Base-by-base conservation (phyloP, 2,797 vertebrate species). In the Mormyrops boulengeri region DNA sequence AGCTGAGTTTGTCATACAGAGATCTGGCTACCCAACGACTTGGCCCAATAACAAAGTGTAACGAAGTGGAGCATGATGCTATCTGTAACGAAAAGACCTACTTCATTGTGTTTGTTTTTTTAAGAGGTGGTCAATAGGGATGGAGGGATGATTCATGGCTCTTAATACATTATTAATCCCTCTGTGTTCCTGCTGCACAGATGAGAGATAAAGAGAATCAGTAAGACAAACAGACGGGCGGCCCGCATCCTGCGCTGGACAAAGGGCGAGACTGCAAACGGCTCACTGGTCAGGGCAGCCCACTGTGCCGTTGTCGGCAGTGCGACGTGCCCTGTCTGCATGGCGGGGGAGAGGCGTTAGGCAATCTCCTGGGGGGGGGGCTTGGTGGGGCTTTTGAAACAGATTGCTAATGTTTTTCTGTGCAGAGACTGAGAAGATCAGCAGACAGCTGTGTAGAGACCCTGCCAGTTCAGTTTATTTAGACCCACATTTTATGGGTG, bases 111-210 rank as follows among this genome's bases (percentile, higher is more conserved):
- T 90, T 90, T 87, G 89, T 90, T 90, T 62, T 62, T 89, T 86
- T 89, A 87, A 80, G 38, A 87, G 19, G 30, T 30, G n/a, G 73
- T 60, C 77, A 89, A 88, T 55, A 50, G 55, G 12, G 26, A 49
- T 85, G 87, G 52, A 38, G 44, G 47, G 41, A 62, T 86, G 49
- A 62, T 11, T 88, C 38, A 86, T 85, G 2, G 82, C 88, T n/a
- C 55, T 69, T 82, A 88, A 86, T 66, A 88, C 9, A 17, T 60
- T 91, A 89, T 53, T 91, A 89, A 92, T 92, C 91, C 90, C 52
- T 22, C 47, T 69, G 30, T 73, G 57, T 85, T 44, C 86, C 11
- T 87, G 69, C 53, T 2, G 4, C 86, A 86, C 88, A 89, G 85
- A 57, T 2, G 57, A 73, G 88, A 62, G 88, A 73, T 90, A 84